phyloP scores from a whole-genome alignment of 2,888 invertebrate genomes.

The Synergus itoensis region DNA sequence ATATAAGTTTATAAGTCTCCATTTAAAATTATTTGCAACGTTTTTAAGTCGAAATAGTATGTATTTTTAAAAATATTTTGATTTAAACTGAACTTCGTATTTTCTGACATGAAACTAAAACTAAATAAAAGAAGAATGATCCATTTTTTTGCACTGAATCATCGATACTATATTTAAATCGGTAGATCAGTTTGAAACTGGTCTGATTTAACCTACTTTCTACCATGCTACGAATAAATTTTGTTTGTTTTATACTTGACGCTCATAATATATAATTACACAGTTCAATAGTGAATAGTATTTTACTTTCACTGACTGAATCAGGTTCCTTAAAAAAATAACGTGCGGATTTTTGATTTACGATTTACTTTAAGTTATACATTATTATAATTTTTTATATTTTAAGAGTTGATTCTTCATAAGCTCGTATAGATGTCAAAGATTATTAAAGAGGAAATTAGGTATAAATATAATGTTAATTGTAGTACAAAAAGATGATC shows the following conservation, averaged over 20 bases:
- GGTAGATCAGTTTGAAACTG: constrained; percentile 32
- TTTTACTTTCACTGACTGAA: not conserved
- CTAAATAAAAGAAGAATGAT: constrained; percentile 7
- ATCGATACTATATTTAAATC: constrained; percentile 28
- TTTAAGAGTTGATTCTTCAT: not conserved
- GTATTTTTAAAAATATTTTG: too few relatives aligned
- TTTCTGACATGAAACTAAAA: not conserved
- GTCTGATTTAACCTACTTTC: constrained; percentile 33
- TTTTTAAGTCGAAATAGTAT: too few relatives aligned
- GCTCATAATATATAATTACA: not conserved
- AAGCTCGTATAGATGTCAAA: not conserved
- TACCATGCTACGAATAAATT: not conserved
- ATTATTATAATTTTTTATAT: not conserved
- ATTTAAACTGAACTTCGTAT: too few relatives aligned
- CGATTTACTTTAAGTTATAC: not conserved
- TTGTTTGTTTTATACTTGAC: constrained; percentile 15
- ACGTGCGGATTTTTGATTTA: not conserved
- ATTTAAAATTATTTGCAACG: too few relatives aligned
- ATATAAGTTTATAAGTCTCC: too few relatives aligned
- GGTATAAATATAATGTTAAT: not conserved
- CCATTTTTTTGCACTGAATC: constrained; percentile 8
- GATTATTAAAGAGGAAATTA: not conserved
- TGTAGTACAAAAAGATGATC: not conserved
- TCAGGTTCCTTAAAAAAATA: not conserved
- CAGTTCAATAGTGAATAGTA: not conserved